phyloP scores from a whole-genome alignment of 2,888 invertebrate genomes.

The Nemoura dubitans region DNA sequence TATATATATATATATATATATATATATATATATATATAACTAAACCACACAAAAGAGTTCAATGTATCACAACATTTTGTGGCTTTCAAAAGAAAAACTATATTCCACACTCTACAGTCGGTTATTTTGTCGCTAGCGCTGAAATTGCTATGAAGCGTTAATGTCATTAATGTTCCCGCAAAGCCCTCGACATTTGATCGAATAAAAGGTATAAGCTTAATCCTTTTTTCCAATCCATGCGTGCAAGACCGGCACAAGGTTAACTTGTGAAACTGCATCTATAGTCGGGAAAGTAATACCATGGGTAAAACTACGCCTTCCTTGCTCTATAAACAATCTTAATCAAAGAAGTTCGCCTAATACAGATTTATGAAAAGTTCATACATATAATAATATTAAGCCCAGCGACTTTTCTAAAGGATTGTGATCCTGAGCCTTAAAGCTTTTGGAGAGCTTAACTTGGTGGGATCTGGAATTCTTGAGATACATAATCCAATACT shows the following conservation, averaged over 20 bases:
- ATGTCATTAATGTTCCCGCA: neutral
- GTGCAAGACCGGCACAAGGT: neutral
- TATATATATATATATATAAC: no score
- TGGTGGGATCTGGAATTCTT: conserved; percentile 2
- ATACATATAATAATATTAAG: conserved; percentile 13
- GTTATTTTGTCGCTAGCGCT: neutral
- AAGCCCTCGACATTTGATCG: neutral
- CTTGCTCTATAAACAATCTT: neutral
- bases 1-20: no score
- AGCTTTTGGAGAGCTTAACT: conserved; percentile 29
- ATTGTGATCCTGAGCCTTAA: conserved; percentile 16
- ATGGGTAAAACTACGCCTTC: neutral
- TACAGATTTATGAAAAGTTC: conserved; percentile 25
- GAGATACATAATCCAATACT: conserved; percentile 37
- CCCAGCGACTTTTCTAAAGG: conserved; percentile 27
- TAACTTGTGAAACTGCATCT: neutral
- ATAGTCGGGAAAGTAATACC: neutral
- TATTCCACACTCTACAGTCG: neutral
- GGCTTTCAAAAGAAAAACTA: neutral
- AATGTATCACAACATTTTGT: neutral
- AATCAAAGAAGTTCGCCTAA: conserved; percentile 7
- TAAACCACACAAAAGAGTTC: neutral
- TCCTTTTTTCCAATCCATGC: neutral
- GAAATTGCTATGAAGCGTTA: neutral
- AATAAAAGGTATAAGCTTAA: neutral